Evolutionary conservation across 2,113 vertebrate genomes (phyloP).

Genomic region (Hystrix brachyura): DNA sequence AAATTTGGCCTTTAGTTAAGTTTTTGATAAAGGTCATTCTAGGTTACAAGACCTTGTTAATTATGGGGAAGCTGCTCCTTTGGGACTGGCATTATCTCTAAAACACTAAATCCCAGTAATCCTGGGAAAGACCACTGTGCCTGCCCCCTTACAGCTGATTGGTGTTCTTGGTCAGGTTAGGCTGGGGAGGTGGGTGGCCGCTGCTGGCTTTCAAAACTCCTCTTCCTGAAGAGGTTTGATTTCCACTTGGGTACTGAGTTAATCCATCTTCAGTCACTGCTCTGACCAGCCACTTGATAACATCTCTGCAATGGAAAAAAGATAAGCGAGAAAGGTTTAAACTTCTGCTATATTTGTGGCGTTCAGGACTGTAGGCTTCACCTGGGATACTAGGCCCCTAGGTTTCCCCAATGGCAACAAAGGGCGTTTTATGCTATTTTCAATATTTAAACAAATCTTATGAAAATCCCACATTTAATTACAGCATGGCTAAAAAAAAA

Average conservation of each 20-base stretch:
- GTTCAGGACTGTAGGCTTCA: neutral
- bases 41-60: neutral
- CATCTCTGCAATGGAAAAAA: constrained; percentile 89
- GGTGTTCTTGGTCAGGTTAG: constrained; percentile 62
- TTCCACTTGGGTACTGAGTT: constrained; percentile 52
- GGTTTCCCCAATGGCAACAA: neutral
- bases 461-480: neutral
- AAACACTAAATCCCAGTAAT: neutral
- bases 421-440: neutral
- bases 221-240: constrained; percentile 60
- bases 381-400: neutral
- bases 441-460: neutral
- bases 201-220: constrained; percentile 29
- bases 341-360: neutral
- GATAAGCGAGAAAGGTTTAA: neutral
- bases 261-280: constrained; percentile 84
- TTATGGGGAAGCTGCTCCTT: neutral
- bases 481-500: neutral
- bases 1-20: constrained; percentile 24
- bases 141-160: constrained; percentile 77
- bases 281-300: constrained; percentile 93
- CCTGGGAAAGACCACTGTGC: neutral
- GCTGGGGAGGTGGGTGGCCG: neutral
- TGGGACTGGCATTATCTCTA: neutral
- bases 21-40: neutral